Evolutionary conservation across 1,140 invertebrate genomes (phyloP).

Genomic region (Daktulosphaira vitifoliae): DNA sequence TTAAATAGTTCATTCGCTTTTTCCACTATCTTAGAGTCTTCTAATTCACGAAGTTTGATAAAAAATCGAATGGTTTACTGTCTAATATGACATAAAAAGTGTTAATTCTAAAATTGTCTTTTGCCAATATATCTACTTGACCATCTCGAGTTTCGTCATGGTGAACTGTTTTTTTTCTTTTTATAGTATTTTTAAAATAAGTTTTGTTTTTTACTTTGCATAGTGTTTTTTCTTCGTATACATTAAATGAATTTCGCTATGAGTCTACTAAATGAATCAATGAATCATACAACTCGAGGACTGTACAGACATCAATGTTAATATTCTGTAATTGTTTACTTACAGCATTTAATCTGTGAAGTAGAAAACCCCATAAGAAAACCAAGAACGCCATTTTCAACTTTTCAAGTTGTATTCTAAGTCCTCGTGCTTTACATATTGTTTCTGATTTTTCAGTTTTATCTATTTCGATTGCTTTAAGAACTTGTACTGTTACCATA

Average conservation of each 20-base stretch:
- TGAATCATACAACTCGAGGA: background rate
- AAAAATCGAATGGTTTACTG: too few species aligned
- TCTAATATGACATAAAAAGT: constrained; percentile 1
- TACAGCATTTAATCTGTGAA: constrained; percentile 5
- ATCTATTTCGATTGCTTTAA: background rate
- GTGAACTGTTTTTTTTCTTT: too few species aligned
- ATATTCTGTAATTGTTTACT: background rate
- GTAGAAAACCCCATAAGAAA: too few species aligned
- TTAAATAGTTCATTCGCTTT: too few species aligned
- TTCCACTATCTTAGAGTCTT: too few species aligned
- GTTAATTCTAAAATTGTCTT: background rate
- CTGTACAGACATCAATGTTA: background rate
- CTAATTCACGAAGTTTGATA: too few species aligned
- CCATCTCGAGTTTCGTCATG: constrained; percentile 2
- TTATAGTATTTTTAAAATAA: too few species aligned
- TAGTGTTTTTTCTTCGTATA: background rate
- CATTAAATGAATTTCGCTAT: background rate
- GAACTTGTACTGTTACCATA: background rate
- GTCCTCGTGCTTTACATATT: too few species aligned
- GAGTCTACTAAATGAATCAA: background rate
- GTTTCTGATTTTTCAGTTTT: background rate
- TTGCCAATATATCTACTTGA: background rate
- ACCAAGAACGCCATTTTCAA: too few species aligned
- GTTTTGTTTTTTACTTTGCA: background rate
- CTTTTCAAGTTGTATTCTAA: too few species aligned